Base-by-base conservation (phyloP, 2,888 invertebrate species). In the Nymphalis urticae region DNA sequence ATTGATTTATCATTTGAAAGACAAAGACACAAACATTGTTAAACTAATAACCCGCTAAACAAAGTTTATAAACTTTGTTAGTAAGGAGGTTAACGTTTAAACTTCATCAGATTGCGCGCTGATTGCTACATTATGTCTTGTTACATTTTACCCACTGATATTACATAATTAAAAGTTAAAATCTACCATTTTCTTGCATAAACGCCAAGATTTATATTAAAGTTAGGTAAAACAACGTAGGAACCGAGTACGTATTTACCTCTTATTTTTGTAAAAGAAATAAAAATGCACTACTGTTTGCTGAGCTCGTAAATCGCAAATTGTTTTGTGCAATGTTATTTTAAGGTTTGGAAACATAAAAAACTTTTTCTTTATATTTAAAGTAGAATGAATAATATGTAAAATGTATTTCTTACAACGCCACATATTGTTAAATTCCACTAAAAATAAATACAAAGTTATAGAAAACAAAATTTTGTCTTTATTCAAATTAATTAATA, bases 251-350 rank as follows among this genome's bases (percentile, higher is more conserved):
- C 47, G 54, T 47, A 32, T 32, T 32, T 32, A 42, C 42, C 42
- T 42, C 53, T 13, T 58, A 65, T 63, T 68, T 65, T 27, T 71
- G 62, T 36, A 53, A 69, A 66, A 64, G 51, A 69, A 68, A 68
- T 66, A 61, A 66, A 69, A 68, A 69, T 71, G 66, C 65, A 63
- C 19, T 48, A 7, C 62, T 47, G 63, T 65, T 71, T 48, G 54
- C 64, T 48, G 53, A 62, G 53, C 54, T 64, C 56, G 48, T 47
- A 63, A 56, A 69, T 53, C 59, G 58, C 42, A 64, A 54, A 21
- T 36, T 59, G 58, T 63, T 10, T 50, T 63, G 59, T 48, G 47
- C 48, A 59, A n/a, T 42, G 50, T 62, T 50, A 64, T 69, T 71
- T 66, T 58, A 58, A 63, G 60, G 51, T 19, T 61, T 67, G 51